Base-by-base conservation (phyloP, 2,888 invertebrate genomes). In the Eulithis testata region DNA sequence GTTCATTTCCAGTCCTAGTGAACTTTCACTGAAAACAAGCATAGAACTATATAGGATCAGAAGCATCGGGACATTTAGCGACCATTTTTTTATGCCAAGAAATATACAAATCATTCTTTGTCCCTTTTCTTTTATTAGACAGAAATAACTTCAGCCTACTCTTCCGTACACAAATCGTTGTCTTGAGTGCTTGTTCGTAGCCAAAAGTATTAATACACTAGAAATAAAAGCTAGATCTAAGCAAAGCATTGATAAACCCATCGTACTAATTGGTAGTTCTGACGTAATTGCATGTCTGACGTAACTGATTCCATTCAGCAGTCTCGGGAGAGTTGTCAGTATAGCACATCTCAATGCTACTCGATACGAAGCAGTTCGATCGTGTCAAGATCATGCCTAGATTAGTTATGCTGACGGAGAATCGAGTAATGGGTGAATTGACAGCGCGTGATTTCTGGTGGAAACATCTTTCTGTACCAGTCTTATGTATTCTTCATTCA, bases 211-310 rank as follows among this genome's bases (percentile, higher is more conserved):
- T 9, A 8, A 40, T 40, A 40, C 5, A 40, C 2, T 40, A 8
- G 2, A 40, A 40, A 40, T 40, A 8, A 40, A 40, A 9, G 40
- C 40, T 40, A 37, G 37, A 8, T 40, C 40, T 9, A 40, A 21
- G 9, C 9, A 40, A 40, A 40, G 40, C 63, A 57, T 56, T 62
- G 14, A 21, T 21, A 54, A 43, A 43, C 36, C 49, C 50, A 59
- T 66, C 50, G 14, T 14, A 52, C 51, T 59, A 63, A 63, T 68
- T 61, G 55, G 43, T 55, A 54, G 51, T 47, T 61, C 60, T 57
- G 63, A 65, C 60, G 52, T 67, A 58, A 68, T 72, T 62, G 68
- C 57, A 65, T 57, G 50, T 45, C 57, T 49, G 58, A 57, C 54
- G 53, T 12, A 49, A 60, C 60, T 51, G 57, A 61, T 56, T 55